Base-by-base conservation (phyloP, 2,113 vertebrate genomes). In the Haemorhous mexicanus region DNA sequence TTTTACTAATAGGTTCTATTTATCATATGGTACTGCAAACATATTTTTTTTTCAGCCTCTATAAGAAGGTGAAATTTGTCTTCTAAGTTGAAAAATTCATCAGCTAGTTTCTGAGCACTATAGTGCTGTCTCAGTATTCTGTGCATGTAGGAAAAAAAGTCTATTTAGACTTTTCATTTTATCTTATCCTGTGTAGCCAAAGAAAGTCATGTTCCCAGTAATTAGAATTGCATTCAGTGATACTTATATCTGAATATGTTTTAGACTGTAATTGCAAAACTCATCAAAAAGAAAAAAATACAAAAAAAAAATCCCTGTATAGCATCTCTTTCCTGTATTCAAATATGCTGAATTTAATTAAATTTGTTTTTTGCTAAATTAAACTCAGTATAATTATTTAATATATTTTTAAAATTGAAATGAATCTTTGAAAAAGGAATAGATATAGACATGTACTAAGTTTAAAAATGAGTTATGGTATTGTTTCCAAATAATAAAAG, bases 1-100 rank as follows among this genome's bases (percentile, higher is more conserved):
- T 96, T 92, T 90, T 93, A 85, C 64, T 95, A 95, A 93, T 95
- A 94, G 68, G 32, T 84, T 95, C 77, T 97, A 92, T 97, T 93
- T 96, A 89, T 96, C 86, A 94, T 90, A 80, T 17, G 24, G 19
- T 55, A 55, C 55, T 95, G 74, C 32, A 90, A 95, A 89, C 9
- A 82, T 87, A 95, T 93, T 92, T 95, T 93, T 97, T 94, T 96
- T 93, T 92, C 75, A 63, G 50, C 55, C 35, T 92, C 46, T 66
- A 47, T 91, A 75, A 69, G 74, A 91, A 69, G 61, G 64, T 44
- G 18, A 95, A 94, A 96, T 89, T 95, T 96, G 35, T 95, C 84
- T 94, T 59, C 78, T 77, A 87, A 82, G 47, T 58, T 64, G 58
- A 70, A 93, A 87, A 94, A 93, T 52, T 83, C 26, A 70, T 95